A percentile compares a stretch with the other conserved stretches of the same genome.
phyloP scores from a whole-genome alignment of 2,113 vertebrate genomes.

The Megaceryle maxima region DNA sequence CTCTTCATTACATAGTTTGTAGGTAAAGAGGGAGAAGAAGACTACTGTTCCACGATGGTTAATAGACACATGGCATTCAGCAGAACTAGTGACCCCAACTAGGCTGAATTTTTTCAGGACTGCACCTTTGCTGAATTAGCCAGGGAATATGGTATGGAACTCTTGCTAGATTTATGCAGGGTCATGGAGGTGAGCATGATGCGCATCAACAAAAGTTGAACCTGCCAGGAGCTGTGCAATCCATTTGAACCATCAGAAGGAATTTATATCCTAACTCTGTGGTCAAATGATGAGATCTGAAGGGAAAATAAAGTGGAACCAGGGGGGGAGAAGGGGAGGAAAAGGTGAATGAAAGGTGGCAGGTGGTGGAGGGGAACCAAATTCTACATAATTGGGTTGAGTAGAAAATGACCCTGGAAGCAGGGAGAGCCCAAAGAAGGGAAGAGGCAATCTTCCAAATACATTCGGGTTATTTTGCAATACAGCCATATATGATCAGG shows the following conservation, averaged over 20 bases:
- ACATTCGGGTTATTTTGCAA: background rate
- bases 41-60: background rate
- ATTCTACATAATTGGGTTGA: background rate
- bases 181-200: background rate
- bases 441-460: background rate
- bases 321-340: background rate
- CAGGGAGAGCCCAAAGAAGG: background rate
- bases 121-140: background rate
- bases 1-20: background rate
- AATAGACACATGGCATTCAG: fast-evolving
- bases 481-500: background rate
- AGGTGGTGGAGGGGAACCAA: background rate
- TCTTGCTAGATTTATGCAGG: background rate
- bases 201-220: background rate
- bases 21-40: background rate
- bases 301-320: background rate
- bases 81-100: background rate
- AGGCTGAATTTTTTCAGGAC: background rate
- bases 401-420: background rate
- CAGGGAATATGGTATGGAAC: fast-evolving
- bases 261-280: background rate
- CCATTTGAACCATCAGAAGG: background rate
- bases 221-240: background rate
- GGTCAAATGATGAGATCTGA: background rate
- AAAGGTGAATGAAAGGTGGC: background rate